Evolutionary conservation across 1,140 invertebrate species (phyloP), one percentile per base, ranked within the genome.

Genomic region (Melipona quadrifasciata): DNA sequence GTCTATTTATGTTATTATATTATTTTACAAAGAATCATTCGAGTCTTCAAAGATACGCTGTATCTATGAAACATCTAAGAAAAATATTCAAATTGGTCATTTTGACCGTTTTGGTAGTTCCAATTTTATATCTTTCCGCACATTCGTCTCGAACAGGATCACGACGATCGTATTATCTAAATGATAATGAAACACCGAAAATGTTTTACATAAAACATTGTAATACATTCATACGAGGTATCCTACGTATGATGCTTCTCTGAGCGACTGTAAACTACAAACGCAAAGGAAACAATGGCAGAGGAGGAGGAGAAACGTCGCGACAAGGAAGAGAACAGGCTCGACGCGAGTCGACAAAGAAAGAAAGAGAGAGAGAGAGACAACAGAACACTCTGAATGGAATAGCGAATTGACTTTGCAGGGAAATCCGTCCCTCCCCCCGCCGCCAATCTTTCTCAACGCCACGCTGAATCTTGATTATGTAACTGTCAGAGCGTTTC

Each of bases 401-500:
- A 91, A 89, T 82, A 87, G 87, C 87, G 83, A 91, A 90, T 91
- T 72, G 83, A 90, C 85, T 89, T 47, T 68, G 82, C 81, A 87
- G 80, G 86, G 84, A 89, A 87, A 85, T 81, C 84, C 83, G 75
- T 79, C 71, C 75, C 71, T 53, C 64, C 14, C 53, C 51, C 70
- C 68, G 31, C 72, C 64, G 68, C 34, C 74, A 31, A 34, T 17
- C n/a, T 51, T 57, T 65, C 70, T 21, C 77, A 58, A 80, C 78
- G 70, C 77, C 51, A 68, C 70, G 64, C 53, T 82, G 81, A 86
- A 88, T 88, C 84, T 83, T 86, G 87, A 91, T 91, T 89, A 89
- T 88, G 85, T 86, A 90, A 91, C 88, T 91, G 91, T 91, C 88
- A 84, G 87, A 89, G 65, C 72, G 83, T 89, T 90, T 89, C 79